A percentile compares a stretch with the other conserved stretches of the same genome.
These are phyloP conservation scores for Steatocranus sp. DNA, from an alignment of 2,797 vertebrate genomes.

Conservation along the genomic window DNA sequence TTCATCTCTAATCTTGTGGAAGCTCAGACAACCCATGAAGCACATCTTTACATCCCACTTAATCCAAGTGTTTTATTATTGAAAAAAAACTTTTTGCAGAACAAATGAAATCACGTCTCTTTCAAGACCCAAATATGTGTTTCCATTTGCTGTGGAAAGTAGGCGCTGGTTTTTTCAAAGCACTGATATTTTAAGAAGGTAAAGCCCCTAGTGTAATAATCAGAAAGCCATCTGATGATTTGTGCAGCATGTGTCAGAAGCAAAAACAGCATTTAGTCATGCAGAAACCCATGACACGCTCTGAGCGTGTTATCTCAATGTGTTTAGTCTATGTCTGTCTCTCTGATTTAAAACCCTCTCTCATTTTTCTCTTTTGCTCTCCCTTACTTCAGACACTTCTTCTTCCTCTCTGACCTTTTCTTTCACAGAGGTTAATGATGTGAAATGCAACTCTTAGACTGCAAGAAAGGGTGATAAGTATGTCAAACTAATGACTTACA, in stretches of 20 bases:
- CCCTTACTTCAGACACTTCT: constrained; percentile 1
- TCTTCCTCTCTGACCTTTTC: constrained; percentile 1
- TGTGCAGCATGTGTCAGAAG: constrained; percentile 17
- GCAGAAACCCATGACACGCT: constrained; percentile 20
- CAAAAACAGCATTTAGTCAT: constrained; percentile 15
- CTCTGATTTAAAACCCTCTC: constrained; percentile 33
- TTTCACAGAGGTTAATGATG: constrained; percentile 14
- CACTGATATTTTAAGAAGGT: background rate
- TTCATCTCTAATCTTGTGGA: background rate
- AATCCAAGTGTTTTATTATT: background rate
- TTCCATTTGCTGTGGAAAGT: background rate
- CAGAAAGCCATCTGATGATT: constrained; percentile 12
- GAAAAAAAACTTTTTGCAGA: background rate
- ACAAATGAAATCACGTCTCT: background rate
- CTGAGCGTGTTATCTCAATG: constrained; percentile 43
- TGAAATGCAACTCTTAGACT: constrained; percentile 16
- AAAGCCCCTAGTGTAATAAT: background rate
- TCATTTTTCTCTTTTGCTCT: constrained; percentile 5
- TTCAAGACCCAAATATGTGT: background rate
- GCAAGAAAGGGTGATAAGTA: constrained; percentile 2
- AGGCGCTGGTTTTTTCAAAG: background rate
- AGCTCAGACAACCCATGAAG: background rate
- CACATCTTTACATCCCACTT: background rate
- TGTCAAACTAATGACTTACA: constrained; percentile 13
- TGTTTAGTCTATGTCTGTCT: constrained; percentile 69